Evolutionary conservation across 2,888 invertebrate species (phyloP).

Genomic region (Zootermopsis nevadensis): DNA sequence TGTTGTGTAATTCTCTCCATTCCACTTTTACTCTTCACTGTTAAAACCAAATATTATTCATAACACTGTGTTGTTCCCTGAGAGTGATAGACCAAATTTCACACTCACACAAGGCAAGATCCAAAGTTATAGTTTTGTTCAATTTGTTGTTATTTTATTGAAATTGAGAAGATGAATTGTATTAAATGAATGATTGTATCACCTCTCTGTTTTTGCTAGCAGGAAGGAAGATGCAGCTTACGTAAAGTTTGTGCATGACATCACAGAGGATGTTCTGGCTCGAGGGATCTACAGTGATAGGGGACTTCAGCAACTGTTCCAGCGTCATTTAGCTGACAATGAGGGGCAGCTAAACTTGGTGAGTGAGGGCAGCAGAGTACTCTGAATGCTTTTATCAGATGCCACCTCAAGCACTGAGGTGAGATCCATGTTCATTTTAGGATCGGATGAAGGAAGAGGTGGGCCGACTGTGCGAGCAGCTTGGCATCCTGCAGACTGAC

Average conservation of each 20-base stretch:
- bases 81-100: too few relatives aligned
- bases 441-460: conserved; percentile 14
- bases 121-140: too few relatives aligned
- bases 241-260: conserved; percentile 63
- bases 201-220: conserved; percentile 23
- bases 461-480: conserved; percentile 1
- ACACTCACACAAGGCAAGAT: too few relatives aligned
- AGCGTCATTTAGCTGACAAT: conserved; percentile 66
- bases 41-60: too few relatives aligned
- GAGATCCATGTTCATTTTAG: neutral
- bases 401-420: neutral
- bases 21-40: too few relatives aligned
- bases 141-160: too few relatives aligned
- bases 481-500: neutral
- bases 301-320: conserved; percentile 66
- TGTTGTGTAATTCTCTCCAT: too few relatives aligned
- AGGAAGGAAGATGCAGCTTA: conserved; percentile 59
- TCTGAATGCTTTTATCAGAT: neutral
- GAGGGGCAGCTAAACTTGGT: conserved; percentile 64
- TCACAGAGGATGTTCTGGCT: conserved; percentile 69
- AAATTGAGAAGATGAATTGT: too few relatives aligned
- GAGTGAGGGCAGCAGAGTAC: conserved; percentile 47
- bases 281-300: conserved; percentile 67
- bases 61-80: too few relatives aligned
- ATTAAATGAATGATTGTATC: too few relatives aligned